Percentiles rank a stretch among this genome's conserved stretches.
Evolutionary conservation across 1,140 invertebrate species (phyloP).

Genomic region (Acromyrmex echinatior): DNA sequence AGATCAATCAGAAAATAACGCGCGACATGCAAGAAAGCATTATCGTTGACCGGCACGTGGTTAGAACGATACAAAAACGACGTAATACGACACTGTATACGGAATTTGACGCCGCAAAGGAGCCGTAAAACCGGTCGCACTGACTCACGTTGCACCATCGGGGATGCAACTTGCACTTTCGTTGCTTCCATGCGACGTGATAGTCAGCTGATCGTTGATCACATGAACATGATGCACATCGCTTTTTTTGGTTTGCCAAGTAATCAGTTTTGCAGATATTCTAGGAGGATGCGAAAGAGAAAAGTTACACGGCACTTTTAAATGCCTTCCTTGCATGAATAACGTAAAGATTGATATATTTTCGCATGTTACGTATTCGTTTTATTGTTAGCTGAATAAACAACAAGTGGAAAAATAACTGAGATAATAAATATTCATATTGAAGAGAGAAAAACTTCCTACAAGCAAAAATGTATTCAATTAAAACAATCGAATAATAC

Average conservation of each 20-base stretch:
- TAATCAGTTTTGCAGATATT: slow-evolving; percentile 30
- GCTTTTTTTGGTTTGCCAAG: slow-evolving; percentile 37
- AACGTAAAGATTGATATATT: not conserved
- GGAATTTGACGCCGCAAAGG: slow-evolving; percentile 42
- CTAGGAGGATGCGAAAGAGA: too few species aligned
- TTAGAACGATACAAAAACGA: not conserved
- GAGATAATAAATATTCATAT: not conserved
- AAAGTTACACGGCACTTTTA: not conserved
- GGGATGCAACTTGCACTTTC: slow-evolving; percentile 50
- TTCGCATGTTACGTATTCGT: not conserved
- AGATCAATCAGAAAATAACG: slow-evolving; percentile 8
- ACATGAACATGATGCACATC: slow-evolving; percentile 14
- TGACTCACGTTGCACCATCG: slow-evolving; percentile 55
- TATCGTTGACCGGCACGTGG: slow-evolving; percentile 3
- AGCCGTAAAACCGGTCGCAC: slow-evolving; percentile 25
- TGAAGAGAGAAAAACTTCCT: not conserved
- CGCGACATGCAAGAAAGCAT: slow-evolving; percentile 57
- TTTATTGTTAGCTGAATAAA: slow-evolving; percentile 20
- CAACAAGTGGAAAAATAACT: not conserved
- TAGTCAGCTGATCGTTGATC: slow-evolving; percentile 60
- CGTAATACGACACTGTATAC: slow-evolving; percentile 32
- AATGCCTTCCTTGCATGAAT: not conserved
- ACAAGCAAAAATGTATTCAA: not conserved
- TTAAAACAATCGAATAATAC: slow-evolving; percentile 4
- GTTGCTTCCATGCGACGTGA: slow-evolving; percentile 2